These are phyloP conservation scores for Beaufortia kweichowensis DNA, from an alignment of 2,113 vertebrate species.

Conservation along the genomic window DNA sequence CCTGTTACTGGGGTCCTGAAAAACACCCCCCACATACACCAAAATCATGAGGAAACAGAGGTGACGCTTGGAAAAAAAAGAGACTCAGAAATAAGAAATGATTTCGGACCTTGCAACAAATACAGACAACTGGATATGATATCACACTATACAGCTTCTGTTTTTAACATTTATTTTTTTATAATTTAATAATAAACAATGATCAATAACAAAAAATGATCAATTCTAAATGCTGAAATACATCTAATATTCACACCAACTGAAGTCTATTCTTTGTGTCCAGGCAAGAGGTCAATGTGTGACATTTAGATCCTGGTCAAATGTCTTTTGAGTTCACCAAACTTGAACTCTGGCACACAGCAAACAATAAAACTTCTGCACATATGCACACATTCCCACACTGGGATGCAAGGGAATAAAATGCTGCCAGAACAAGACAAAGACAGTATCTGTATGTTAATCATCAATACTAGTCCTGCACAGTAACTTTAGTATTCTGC, in stretches of 20 bases:
- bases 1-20: conserved; percentile 70
- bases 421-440: no score
- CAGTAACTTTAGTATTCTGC: no score
- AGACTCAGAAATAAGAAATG: neutral
- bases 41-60: conserved; percentile 19
- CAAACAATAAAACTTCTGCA: neutral
- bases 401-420: no score
- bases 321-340: neutral
- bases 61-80: neutral
- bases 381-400: neutral
- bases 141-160: neutral
- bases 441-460: no score
- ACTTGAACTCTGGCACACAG: neutral
- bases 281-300: neutral
- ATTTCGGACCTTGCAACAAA: neutral
- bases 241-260: neutral
- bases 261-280: neutral
- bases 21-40: conserved; percentile 12
- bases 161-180: no score
- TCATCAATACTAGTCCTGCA: no score
- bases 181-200: no score
- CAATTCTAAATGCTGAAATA: neutral
- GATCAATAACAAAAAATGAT: neutral
- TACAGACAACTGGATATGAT: neutral
- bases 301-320: neutral